phyloP scores from a whole-genome alignment of 2,113 vertebrate genomes.

The Cebus imitator region DNA sequence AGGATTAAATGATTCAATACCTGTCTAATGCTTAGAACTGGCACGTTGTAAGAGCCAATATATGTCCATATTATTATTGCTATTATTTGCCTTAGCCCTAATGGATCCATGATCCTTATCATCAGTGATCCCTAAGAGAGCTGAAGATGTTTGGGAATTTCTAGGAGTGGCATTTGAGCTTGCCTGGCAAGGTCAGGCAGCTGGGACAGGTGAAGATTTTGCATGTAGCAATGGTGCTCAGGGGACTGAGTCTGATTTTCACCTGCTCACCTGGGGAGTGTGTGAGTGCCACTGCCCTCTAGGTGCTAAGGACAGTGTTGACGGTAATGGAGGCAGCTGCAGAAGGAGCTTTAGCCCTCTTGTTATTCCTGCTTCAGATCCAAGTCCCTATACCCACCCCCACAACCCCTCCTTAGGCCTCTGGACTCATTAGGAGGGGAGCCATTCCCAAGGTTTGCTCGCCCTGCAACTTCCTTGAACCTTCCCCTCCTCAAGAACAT shows the following conservation, averaged over 20 bases:
- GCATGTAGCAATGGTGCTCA: background rate
- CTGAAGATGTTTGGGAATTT: background rate
- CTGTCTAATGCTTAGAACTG: background rate
- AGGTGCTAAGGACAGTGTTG: background rate
- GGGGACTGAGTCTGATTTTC: background rate
- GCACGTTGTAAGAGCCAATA: background rate
- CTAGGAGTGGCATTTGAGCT: too few species aligned
- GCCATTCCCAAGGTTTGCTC: background rate
- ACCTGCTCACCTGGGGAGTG: background rate
- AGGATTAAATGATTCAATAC: background rate
- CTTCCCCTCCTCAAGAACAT: background rate
- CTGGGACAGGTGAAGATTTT: background rate
- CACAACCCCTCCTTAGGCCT: background rate
- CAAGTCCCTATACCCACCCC: background rate
- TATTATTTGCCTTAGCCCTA: background rate
- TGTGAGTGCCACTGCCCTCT: background rate
- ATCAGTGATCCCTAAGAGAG: background rate
- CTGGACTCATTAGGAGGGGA: background rate
- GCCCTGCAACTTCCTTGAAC: background rate
- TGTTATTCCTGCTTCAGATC: background rate
- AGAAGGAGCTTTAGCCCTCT: background rate
- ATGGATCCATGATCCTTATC: background rate
- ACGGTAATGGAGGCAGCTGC: background rate
- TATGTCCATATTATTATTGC: background rate
- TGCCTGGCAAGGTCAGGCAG: background rate